Percentiles rank a stretch among this genome's conserved stretches.
Evolutionary conservation across 2,888 invertebrate genomes (phyloP).

Genomic region (Heteromyza rotundicornis): DNA sequence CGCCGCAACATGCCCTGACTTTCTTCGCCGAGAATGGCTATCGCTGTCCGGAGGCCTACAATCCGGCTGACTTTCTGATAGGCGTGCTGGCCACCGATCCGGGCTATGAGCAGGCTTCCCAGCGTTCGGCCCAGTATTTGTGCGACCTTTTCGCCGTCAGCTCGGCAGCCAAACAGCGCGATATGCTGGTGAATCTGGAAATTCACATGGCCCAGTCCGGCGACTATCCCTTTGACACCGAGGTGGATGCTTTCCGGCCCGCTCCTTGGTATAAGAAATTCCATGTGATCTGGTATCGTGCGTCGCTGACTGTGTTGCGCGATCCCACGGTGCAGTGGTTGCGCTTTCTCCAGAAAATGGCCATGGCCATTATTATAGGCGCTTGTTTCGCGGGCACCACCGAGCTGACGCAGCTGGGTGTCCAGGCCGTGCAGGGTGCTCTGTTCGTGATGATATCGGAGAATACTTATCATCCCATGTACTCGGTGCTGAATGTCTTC

Average conservation of each 20-base stretch:
- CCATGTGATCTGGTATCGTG: slow-evolving; percentile 77
- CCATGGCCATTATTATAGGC: slow-evolving; percentile 79
- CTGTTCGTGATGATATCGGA: slow-evolving; percentile 88
- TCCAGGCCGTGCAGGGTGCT: slow-evolving; percentile 87
- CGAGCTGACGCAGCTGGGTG: slow-evolving; percentile 76
- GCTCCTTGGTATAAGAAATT: slow-evolving; percentile 77
- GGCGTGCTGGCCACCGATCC: slow-evolving; percentile 81
- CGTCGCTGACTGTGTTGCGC: slow-evolving; percentile 74
- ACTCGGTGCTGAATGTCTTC: slow-evolving; percentile 84
- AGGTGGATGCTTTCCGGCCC: slow-evolving; percentile 63
- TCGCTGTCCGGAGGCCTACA: slow-evolving; percentile 80
- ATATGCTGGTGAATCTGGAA: slow-evolving; percentile 76
- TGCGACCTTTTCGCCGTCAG: slow-evolving; percentile 82
- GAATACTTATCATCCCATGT: slow-evolving; percentile 91
- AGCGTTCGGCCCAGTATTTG: slow-evolving; percentile 72
- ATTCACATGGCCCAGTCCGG: slow-evolving; percentile 69
- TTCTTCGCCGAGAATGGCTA: slow-evolving; percentile 81
- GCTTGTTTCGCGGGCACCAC: slow-evolving; percentile 82
- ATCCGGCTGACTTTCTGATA: slow-evolving; percentile 90
- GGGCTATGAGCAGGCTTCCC: slow-evolving; percentile 75
- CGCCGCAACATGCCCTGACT: slow-evolving; percentile 68
- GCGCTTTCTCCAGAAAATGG: slow-evolving; percentile 80
- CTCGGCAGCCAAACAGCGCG: slow-evolving; percentile 77
- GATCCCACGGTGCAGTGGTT: slow-evolving; percentile 82
- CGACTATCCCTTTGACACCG: slow-evolving; percentile 61